Conservation (phyloP, 2,888 invertebrate species). For the Campoplex nolae region DNA sequence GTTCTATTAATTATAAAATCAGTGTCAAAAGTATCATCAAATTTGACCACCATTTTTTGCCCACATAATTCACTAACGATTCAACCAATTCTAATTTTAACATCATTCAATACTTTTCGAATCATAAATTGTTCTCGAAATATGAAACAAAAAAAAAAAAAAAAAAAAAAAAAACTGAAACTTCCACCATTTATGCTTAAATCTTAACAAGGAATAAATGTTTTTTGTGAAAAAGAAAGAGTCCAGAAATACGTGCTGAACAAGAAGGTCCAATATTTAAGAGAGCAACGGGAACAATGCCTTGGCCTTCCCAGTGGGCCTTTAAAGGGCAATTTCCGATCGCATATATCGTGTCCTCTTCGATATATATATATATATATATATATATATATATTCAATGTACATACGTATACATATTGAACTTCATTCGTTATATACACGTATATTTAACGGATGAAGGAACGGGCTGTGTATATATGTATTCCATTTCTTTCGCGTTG, state of each 20-base stretch:
- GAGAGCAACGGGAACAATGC: slow-evolving; percentile 61
- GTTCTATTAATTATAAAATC: too few relatives aligned
- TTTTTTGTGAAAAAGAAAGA: neutral
- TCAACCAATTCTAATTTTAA: too few relatives aligned
- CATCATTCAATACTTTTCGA: too few relatives aligned
- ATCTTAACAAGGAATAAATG: slow-evolving; percentile 1
- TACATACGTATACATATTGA: neutral
- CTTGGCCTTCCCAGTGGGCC: slow-evolving; percentile 30
- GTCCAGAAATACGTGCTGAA: neutral
- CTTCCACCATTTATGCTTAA: neutral
- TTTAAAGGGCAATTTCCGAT: slow-evolving; percentile 52
- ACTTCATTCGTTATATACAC: too few relatives aligned
- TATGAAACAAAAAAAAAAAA: too few relatives aligned
- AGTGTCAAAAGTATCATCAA: too few relatives aligned
- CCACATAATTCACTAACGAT: too few relatives aligned
- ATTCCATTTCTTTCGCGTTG: slow-evolving; percentile 13
- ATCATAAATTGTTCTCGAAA: too few relatives aligned
- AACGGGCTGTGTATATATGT: neutral
- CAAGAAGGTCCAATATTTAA: slow-evolving; percentile 60
- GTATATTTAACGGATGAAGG: too few relatives aligned
- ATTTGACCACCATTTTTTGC: too few relatives aligned
- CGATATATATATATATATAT: neutral
- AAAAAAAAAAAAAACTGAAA: too few relatives aligned
- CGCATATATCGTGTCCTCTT: slow-evolving; percentile 14
- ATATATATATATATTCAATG: neutral